phyloP scores from a whole-genome alignment of 1,140 invertebrate species.

The Drosophila pseudoananassae region DNA sequence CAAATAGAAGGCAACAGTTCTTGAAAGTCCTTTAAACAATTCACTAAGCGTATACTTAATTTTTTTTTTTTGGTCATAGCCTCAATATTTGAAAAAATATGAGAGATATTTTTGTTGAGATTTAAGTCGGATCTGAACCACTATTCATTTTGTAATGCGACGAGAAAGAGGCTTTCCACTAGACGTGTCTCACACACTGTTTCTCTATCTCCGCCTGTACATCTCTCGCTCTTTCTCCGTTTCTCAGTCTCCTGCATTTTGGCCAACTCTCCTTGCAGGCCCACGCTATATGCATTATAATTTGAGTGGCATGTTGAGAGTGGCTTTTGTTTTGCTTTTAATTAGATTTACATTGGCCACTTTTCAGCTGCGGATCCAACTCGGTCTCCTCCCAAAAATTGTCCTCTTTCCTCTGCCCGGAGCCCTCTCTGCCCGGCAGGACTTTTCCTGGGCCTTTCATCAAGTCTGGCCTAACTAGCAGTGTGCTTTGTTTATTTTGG shows the following conservation, averaged over 20 bases:
- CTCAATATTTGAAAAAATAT: no score
- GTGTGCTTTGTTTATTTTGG: slow-evolving; percentile 77
- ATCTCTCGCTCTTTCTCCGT: neutral
- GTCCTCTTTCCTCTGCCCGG: neutral
- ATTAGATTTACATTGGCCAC: slow-evolving; percentile 81
- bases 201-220: slow-evolving; percentile 1
- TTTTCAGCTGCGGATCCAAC: slow-evolving; percentile 69
- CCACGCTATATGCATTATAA: slow-evolving; percentile 71
- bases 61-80: no score
- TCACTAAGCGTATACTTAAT: no score
- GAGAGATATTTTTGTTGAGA: no score
- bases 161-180: slow-evolving; percentile 37
- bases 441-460: slow-evolving; percentile 39
- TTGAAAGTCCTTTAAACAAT: neutral
- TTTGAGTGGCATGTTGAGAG: slow-evolving; percentile 80
- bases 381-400: slow-evolving; percentile 19
- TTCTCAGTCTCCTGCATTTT: slow-evolving; percentile 11
- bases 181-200: slow-evolving; percentile 29
- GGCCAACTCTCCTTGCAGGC: slow-evolving; percentile 12
- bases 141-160: slow-evolving; percentile 38
- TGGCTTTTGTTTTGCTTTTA: slow-evolving; percentile 81
- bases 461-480: slow-evolving; percentile 66
- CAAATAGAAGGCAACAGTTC: neutral
- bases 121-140: neutral
- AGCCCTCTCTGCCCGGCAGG: neutral